Evolutionary conservation across 2,888 invertebrate species (phyloP), one percentile per base, ranked within the genome.

Genomic region (Watsonalla cultraria): DNA sequence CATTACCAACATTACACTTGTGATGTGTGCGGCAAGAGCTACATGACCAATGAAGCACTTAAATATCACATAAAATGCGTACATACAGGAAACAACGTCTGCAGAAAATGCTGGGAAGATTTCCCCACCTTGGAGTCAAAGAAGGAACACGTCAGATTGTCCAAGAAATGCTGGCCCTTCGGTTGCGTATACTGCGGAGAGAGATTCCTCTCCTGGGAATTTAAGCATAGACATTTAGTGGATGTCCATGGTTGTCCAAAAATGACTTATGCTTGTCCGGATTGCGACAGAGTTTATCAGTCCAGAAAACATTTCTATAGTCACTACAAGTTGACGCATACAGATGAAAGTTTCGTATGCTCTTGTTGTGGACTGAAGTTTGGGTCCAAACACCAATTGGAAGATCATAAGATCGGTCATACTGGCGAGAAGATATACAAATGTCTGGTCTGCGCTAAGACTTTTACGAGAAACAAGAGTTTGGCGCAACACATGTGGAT

Each of bases 401-500:
- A 86, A 5, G 82, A 91, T 0, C 92, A 92, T 56, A 79, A 75
- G 51, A 72, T 87, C 0, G 83, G 82, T 0, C 92, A 92, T 62
- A 90, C 92, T 0, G 84, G 88, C 2, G 91, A 91, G 54, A 92
- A 90, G 56, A 70, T 73, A 0, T 86, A 79, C 45, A 71, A 79
- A 46, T 92, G 92, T 58, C 66, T 72, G 0, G 68, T 90, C 0
- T 93, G 92, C 60, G 70, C 74, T 0, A 92, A 92, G 60, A 67
- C 80, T 0, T 92, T 92, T 56, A 81, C 88, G 14, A 84, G 90
- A n/a, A 84, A 82, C 7, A 90, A 88, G 53, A 84, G 85, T 0
- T 64, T 92, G 5, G 71, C 68, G 2, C 85, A 86, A 49, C 88
- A 89, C 50, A 76, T 86, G 82, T 87, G 87, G 87, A 81, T 80